Conservation (phyloP, 2,888 invertebrate species). For the Ectropis crepuscularia region DNA sequence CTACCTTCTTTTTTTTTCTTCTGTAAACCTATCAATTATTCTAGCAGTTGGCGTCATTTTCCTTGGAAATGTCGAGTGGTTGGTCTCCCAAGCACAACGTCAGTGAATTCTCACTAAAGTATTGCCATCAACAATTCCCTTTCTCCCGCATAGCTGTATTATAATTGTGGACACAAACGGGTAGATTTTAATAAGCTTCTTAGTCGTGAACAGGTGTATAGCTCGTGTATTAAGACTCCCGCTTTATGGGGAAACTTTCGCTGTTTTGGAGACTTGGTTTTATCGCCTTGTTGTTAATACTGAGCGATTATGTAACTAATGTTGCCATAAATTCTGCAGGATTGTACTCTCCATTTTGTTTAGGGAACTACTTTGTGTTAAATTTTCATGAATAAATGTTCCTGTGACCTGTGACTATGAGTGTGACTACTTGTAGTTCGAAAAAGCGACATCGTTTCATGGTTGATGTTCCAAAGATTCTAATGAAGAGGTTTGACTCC, state of each 20-base stretch:
- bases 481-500: too few species aligned
- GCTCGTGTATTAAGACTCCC: slow-evolving; percentile 12
- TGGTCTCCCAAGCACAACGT: neutral
- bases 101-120: neutral
- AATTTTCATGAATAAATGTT: too few species aligned
- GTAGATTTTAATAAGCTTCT: slow-evolving; percentile 22
- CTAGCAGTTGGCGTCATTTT: too few species aligned
- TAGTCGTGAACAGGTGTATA: slow-evolving; percentile 26
- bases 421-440: too few species aligned
- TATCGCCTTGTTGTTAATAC: slow-evolving; percentile 20
- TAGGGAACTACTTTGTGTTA: too few species aligned
- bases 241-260: slow-evolving; percentile 25
- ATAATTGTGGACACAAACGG: neutral
- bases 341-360: too few species aligned
- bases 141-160: neutral
- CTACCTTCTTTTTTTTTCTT: too few species aligned
- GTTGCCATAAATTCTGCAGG: neutral
- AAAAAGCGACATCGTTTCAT: too few species aligned
- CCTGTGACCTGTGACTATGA: too few species aligned
- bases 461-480: too few species aligned
- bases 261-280: slow-evolving; percentile 26
- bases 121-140: neutral
- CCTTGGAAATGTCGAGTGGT: too few species aligned
- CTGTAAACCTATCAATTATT: too few species aligned
- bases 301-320: slow-evolving; percentile 12